Conservation (phyloP, 2,888 invertebrate genomes). For the Brachynemurus nebulosus region DNA sequence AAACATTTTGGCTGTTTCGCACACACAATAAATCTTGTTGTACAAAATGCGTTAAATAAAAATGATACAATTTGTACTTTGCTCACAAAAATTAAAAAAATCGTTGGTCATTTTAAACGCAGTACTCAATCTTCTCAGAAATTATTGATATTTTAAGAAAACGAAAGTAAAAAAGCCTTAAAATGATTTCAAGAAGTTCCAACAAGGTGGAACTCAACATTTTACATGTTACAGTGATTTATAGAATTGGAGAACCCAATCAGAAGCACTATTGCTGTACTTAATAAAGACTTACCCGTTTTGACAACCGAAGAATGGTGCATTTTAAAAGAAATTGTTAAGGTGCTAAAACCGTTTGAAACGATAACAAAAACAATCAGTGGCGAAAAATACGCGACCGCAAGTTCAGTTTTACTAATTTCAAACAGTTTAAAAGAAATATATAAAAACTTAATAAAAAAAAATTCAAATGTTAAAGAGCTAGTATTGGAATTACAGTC, state of each 20-base stretch:
- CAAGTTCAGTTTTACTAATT: too few relatives aligned
- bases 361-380: not conserved
- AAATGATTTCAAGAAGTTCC: conserved; percentile 21
- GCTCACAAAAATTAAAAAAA: not conserved
- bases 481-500: too few relatives aligned
- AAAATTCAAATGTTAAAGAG: too few relatives aligned
- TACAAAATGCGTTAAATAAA: not conserved
- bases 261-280: conserved; percentile 16
- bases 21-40: not conserved
- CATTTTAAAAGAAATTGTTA: not conserved
- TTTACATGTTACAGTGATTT: conserved; percentile 18
- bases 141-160: conserved; percentile 17
- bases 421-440: too few relatives aligned
- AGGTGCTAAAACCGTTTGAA: conserved; percentile 1
- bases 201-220: conserved; percentile 20
- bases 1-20: not conserved
- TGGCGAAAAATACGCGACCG: not conserved
- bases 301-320: not conserved
- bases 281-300: conserved; percentile 10
- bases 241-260: conserved; percentile 16
- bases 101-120: conserved; percentile 20
- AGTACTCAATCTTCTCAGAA: conserved; percentile 17
- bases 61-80: not conserved
- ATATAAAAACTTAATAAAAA: too few relatives aligned
- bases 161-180: conserved; percentile 13